Base-by-base conservation (phyloP, 2,888 invertebrate species). In the Drosophila formosana region DNA sequence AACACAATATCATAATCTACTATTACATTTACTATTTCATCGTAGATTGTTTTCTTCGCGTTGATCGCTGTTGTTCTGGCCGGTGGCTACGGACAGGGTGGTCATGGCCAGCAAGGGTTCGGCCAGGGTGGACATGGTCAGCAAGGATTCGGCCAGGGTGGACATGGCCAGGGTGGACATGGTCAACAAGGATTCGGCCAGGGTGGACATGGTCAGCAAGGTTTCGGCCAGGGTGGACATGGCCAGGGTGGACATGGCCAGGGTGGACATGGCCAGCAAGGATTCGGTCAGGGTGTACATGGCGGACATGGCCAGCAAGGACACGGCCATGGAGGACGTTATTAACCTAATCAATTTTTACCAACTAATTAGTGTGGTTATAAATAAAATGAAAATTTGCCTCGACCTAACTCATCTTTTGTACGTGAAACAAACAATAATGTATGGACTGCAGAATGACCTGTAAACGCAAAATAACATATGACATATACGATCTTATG, bases 11-110 rank as follows among this genome's bases (percentile, higher is more conserved):
- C 18, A 18, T 18, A 18, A 18, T 18, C 18, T 18, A 18, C 2
- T 18, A 18, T 18, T 2, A 18, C 18, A 18, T 18, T 18, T 18
- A 1, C 18, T 4, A 41, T 0, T 30, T 30, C 8, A 4, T 37
- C 46, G 3, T 4, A 89, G 82, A 78, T 87, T 53, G 63, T 83
- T 1, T 75, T 89, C 57, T 71, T 78, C 26, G 82, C 89, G 0
- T 32, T 87, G 57, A 71, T 87, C 62, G 89, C 84, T 26, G 46
- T 75, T 57, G 86, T 23, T 5, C n/a, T 81, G 64, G 86, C 82
- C 4, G 56, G 50, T 0, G 49, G 68, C 2, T 66, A 63, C 1
- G 70, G 74, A 0, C 49, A 72, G 9, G 41, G 53, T 34, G 69
- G 78, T 6, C 37, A 37, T n/a, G 70, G 70, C 3, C 52, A 73